Evolutionary conservation across 2,797 vertebrate species (phyloP).

Genomic region (Clarias pachynema): DNA sequence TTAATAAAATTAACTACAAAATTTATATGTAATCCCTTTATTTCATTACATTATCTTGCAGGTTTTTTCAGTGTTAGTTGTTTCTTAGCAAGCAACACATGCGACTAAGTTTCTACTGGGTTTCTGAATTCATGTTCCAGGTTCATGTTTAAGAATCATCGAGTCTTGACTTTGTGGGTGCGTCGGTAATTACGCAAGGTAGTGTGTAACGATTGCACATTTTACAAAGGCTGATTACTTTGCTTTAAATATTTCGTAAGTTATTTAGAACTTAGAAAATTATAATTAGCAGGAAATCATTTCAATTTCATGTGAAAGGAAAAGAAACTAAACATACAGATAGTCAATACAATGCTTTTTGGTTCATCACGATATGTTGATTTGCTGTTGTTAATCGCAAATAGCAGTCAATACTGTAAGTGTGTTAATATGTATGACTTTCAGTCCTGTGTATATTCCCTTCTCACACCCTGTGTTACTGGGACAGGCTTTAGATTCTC

Average conservation of each 20-base stretch:
- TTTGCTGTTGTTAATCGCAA: not conserved
- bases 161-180: not conserved
- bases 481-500: too few species aligned
- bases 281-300: not conserved
- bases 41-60: too few species aligned
- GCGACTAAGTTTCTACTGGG: too few species aligned
- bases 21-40: too few species aligned
- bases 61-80: too few species aligned
- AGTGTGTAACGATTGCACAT: not conserved
- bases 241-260: too few species aligned
- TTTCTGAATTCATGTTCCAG: not conserved
- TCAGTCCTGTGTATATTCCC: not conserved
- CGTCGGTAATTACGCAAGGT: not conserved
- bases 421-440: not conserved
- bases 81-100: too few species aligned
- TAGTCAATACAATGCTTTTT: not conserved
- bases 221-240: not conserved
- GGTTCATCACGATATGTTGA: not conserved
- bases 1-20: not conserved
- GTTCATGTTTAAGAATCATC: not conserved
- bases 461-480: not conserved
- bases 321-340: not conserved
- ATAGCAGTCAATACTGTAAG: not conserved
- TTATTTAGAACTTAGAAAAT: not conserved
- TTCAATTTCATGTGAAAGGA: not conserved